Evolutionary conservation across 2,888 invertebrate genomes (phyloP).

Genomic region (Oscheius onirici): DNA sequence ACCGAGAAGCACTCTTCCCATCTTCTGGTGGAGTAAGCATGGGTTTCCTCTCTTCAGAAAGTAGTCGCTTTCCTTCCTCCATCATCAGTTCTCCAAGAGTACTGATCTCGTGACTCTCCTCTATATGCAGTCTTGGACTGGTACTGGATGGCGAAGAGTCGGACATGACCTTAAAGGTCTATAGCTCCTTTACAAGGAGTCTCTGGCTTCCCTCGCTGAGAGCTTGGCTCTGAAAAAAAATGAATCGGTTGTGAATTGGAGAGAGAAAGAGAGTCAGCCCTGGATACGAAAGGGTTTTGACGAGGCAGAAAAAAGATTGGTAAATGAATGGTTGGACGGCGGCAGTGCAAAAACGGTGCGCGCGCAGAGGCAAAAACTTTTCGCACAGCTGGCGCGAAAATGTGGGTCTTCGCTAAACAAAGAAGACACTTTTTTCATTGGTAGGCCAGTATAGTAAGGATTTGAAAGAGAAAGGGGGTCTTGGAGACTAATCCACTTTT

Average conservation of each 20-base stretch:
- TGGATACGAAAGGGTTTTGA: slow-evolving; percentile 30
- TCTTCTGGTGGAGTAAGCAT: background rate
- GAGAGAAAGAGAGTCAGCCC: slow-evolving; percentile 20
- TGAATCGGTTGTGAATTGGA: background rate
- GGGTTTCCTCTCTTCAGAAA: background rate
- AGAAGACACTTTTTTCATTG: background rate
- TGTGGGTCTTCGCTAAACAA: slow-evolving; percentile 19
- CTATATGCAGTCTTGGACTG: slow-evolving; percentile 17
- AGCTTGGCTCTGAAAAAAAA: slow-evolving; percentile 10
- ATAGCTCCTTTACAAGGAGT: slow-evolving; percentile 28
- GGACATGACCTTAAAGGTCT: slow-evolving; percentile 29
- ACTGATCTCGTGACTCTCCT: background rate
- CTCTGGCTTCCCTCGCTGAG: slow-evolving; percentile 19
- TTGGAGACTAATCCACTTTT: background rate
- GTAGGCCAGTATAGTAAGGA: background rate
- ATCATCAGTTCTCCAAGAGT: no score
- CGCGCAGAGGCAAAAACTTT: slow-evolving; percentile 12
- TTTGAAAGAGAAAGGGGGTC: background rate
- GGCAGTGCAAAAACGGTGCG: slow-evolving; percentile 23
- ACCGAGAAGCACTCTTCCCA: slow-evolving; percentile 2
- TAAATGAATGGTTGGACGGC: slow-evolving; percentile 31
- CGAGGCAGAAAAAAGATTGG: slow-evolving; percentile 26
- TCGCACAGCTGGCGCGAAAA: slow-evolving; percentile 32
- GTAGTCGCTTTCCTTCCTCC: no score
- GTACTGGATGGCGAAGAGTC: background rate